phyloP scores from a whole-genome alignment of 2,888 invertebrate species.

The Strigamia transsilvanica region DNA sequence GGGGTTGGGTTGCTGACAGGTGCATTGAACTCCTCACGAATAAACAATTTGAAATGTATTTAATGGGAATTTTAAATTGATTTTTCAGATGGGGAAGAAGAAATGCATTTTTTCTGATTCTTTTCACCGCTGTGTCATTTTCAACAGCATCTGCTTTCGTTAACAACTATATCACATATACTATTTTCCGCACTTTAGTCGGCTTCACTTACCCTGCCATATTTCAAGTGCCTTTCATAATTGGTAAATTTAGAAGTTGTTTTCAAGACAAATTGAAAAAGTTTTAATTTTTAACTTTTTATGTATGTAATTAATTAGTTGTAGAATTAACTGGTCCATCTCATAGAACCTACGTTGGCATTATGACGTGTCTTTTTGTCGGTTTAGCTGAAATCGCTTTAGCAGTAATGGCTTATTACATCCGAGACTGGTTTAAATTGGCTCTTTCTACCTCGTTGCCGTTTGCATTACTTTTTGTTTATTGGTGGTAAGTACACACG shows the following conservation, averaged over 20 bases:
- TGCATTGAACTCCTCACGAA: constrained; percentile 58
- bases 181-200: constrained; percentile 70
- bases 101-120: constrained; percentile 71
- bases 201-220: constrained; percentile 75
- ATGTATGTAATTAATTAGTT: neutral
- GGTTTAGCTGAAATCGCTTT: constrained; percentile 71
- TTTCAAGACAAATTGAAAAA: too few species aligned
- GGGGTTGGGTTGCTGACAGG: constrained; percentile 75
- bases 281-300: neutral
- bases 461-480: constrained; percentile 60
- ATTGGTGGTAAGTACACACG: constrained; percentile 55
- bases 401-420: constrained; percentile 72
- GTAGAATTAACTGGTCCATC: constrained; percentile 52
- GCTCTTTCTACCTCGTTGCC: constrained; percentile 73
- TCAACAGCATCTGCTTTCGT: constrained; percentile 72
- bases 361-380: constrained; percentile 53
- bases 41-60: neutral
- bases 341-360: constrained; percentile 51
- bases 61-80: neutral
- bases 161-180: constrained; percentile 70
- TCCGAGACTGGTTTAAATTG: constrained; percentile 72
- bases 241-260: constrained; percentile 65
- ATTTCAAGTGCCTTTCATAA: constrained; percentile 74
- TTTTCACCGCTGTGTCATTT: constrained; percentile 71
- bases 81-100: constrained; percentile 71